Evolutionary conservation across 2,113 vertebrate genomes (phyloP), one percentile per base, ranked within the genome.

Genomic region (Oenanthe oenanthe): DNA sequence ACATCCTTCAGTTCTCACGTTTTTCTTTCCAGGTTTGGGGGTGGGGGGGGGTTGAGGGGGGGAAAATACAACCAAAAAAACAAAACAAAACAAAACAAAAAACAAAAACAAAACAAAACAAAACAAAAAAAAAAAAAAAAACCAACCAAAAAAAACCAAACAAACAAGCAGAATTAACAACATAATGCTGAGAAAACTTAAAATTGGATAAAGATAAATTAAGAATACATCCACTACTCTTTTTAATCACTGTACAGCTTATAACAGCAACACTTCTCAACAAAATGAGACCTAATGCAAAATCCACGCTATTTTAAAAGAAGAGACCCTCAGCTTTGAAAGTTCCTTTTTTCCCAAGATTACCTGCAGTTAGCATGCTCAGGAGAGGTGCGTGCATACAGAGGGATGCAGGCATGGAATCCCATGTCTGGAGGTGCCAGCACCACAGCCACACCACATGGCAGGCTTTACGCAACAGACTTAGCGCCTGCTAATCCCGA

Each of bases 391-490:
- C 1, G 2, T 31, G 28, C 53, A 70, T 50, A 53, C 14, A 32
- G 31, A 75, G 31, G 40, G 29, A 28, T 19, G 38, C 40, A 68
- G 19, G 54, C 29, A 47, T 18, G 25, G 25, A 25, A 34, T 32
- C 25, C 25, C 6, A 10, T 18, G 47, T 8, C 71, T 48, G 87
- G n/a, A 42, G 42, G 42, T 17, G 48, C 42, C 42, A 42, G 26
- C 34, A 17, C 5, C 57, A 3, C 40, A 74, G 48, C 92, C 97
- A 97, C 97, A 96, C 65, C 62, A 91, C 95, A 92, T 95, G 96
- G 87, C 92, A 91, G 82, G 16, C 76, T 96, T 96, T 91, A 90
- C 1, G 2, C 17, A 93, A 94, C 53, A 86, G 42, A 53, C 6
- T 67, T 43, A 22, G 9, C 17, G 6, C 31, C 6, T 1, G 3